phyloP scores from a whole-genome alignment of 1,140 invertebrate genomes.

The Laupala kohalensis region DNA sequence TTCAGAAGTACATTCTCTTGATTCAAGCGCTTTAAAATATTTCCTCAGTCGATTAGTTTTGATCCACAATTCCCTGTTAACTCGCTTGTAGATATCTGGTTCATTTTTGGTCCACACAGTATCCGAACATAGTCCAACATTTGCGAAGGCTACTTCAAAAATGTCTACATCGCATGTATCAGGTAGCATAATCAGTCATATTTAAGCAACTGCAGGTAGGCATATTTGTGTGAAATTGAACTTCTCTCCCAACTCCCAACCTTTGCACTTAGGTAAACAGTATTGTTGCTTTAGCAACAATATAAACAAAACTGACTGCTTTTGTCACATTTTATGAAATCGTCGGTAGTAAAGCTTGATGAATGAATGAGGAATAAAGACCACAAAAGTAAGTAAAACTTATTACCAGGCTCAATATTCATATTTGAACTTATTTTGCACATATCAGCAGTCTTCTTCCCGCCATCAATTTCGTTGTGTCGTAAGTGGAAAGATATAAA shows the following conservation, averaged over 20 bases:
- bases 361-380: too few species aligned
- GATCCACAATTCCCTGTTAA: not conserved
- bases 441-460: too few species aligned
- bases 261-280: not conserved
- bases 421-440: too few species aligned
- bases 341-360: too few species aligned
- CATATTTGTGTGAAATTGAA: not conserved
- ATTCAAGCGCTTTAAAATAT: not conserved
- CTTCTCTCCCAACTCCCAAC: not conserved
- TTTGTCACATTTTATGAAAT: not conserved
- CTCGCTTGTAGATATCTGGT: not conserved
- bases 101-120: not conserved
- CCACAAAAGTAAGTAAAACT: too few species aligned
- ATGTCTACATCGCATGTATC: not conserved
- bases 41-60: not conserved
- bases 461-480: too few species aligned
- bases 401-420: too few species aligned
- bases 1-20: not conserved
- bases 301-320: not conserved
- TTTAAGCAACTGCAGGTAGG: not conserved
- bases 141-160: not conserved
- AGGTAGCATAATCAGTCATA: not conserved
- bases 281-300: not conserved
- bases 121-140: not conserved
- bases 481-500: too few species aligned